Evolutionary conservation across 2,888 invertebrate species (phyloP).

Genomic region (Tipula helvola): DNA sequence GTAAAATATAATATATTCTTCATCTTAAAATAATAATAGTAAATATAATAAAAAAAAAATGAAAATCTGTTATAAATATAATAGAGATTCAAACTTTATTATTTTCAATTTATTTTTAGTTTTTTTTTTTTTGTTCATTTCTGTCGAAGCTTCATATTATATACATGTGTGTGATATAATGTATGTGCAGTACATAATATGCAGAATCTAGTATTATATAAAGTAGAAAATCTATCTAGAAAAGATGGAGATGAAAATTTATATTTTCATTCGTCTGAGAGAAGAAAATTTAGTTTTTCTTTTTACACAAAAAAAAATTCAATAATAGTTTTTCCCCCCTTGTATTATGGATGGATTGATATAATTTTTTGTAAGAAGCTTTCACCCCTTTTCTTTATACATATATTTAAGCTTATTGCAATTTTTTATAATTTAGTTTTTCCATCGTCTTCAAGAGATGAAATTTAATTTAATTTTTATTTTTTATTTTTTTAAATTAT

Average conservation of each 20-base stretch:
- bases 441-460: background rate
- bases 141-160: background rate
- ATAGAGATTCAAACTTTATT: background rate
- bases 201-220: background rate
- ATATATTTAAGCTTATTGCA: background rate
- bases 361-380: background rate
- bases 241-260: background rate
- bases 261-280: background rate
- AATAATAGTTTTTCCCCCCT: background rate
- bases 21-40: background rate
- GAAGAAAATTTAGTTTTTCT: background rate
- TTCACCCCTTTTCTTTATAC: background rate
- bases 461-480: background rate
- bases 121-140: background rate
- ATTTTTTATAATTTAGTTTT: background rate
- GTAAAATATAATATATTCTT: background rate
- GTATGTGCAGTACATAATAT: background rate
- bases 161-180: background rate
- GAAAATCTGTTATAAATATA: background rate
- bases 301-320: background rate
- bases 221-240: background rate
- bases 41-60: background rate
- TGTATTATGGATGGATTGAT: background rate
- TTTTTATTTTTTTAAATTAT: background rate
- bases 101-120: background rate